phyloP scores from a whole-genome alignment of 2,113 vertebrate species.

The Tursiops truncatus region DNA sequence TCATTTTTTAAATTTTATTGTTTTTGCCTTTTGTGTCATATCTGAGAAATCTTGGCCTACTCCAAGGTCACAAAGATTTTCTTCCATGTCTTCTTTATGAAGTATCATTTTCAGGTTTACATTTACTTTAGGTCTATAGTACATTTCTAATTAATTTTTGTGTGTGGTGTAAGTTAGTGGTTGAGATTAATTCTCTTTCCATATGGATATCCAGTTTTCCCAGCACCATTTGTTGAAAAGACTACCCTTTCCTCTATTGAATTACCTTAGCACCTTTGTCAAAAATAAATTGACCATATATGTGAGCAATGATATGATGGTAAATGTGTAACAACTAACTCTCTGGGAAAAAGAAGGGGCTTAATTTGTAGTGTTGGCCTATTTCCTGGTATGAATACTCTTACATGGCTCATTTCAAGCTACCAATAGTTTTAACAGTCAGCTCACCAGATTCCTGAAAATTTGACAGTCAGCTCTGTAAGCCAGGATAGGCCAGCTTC shows the following conservation, averaged over 20 bases:
- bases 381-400: background rate
- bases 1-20: background rate
- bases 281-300: background rate
- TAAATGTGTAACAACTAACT: conserved; percentile 17
- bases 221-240: background rate
- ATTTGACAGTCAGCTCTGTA: background rate
- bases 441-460: background rate
- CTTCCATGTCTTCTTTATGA: background rate
- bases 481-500: background rate
- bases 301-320: background rate
- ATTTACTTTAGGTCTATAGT: background rate
- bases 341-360: background rate
- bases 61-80: background rate
- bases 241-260: background rate
- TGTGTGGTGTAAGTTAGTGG: background rate
- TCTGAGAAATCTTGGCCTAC: conserved; percentile 12
- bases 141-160: conserved; percentile 30
- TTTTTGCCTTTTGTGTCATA: background rate
- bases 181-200: background rate
- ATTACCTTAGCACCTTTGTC: conserved; percentile 3
- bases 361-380: background rate
- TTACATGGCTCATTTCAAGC: background rate
- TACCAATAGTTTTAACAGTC: background rate
- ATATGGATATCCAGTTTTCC: background rate
- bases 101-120: background rate